Percentiles rank a stretch among this genome's conserved stretches.
These are phyloP conservation scores for Heliconius himera DNA, from an alignment of 1,140 invertebrate species.

Conservation along the genomic window DNA sequence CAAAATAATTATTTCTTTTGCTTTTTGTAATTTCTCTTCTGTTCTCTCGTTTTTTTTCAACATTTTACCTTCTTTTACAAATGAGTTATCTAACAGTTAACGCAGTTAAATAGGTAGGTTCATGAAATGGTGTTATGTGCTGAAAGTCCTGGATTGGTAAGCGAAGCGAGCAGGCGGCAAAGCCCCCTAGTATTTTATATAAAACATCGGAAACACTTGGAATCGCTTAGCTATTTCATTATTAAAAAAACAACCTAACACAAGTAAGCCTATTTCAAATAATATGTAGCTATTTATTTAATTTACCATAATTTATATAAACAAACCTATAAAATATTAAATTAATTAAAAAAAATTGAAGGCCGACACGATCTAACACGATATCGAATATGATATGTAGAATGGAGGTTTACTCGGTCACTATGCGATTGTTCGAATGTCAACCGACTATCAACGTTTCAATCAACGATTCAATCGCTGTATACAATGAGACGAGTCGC, in stretches of 20 bases:
- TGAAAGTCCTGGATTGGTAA: no score
- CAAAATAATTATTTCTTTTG: no score
- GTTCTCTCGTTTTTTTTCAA: no score
- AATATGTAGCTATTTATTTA: neutral
- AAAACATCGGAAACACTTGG: no score
- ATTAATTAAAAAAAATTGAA: neutral
- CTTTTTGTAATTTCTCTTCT: no score
- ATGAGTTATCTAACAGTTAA: no score
- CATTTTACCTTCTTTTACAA: no score
- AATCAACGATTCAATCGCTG: slow-evolving; percentile 46
- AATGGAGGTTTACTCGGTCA: slow-evolving; percentile 24
- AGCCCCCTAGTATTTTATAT: no score
- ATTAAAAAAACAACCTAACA: neutral
- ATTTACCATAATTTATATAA: neutral
- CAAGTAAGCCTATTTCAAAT: neutral
- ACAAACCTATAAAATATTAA: neutral
- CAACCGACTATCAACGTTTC: slow-evolving; percentile 41
- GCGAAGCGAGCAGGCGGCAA: no score
- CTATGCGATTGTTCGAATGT: slow-evolving; percentile 24
- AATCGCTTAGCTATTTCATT: no score
- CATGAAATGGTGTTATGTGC: no score
- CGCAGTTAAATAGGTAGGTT: no score
- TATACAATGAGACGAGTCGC: slow-evolving; percentile 42
- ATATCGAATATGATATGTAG: slow-evolving; percentile 1
- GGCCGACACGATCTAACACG: neutral